A percentile compares a stretch with the other conserved stretches of the same genome.
phyloP scores from a whole-genome alignment of 2,888 invertebrate genomes.

The Branchellion lobata region DNA sequence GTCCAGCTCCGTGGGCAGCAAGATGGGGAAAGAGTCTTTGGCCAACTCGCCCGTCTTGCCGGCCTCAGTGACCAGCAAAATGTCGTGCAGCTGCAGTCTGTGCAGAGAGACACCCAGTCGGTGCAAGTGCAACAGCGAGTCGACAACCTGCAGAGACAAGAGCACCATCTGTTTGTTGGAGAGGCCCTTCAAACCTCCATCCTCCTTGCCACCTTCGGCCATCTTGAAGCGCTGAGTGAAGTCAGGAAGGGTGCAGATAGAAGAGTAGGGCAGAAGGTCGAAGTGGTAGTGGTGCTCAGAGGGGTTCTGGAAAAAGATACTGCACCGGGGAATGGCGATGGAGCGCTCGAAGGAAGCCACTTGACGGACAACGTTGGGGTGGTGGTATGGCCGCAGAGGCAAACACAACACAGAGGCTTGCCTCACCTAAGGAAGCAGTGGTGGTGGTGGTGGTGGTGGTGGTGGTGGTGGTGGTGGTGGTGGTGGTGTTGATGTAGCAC shows the following conservation, averaged over 20 bases:
- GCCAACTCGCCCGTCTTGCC: background rate
- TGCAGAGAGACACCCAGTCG: background rate
- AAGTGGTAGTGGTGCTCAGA: background rate
- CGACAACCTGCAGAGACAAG: constrained; percentile 13
- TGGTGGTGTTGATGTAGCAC: too few relatives aligned
- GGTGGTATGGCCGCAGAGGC: constrained; percentile 7
- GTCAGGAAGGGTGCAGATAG: background rate
- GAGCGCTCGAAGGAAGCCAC: constrained; percentile 2
- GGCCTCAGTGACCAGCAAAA: background rate
- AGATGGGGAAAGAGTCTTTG: background rate
- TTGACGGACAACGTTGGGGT: background rate
- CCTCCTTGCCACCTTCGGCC: background rate
- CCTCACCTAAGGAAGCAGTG: constrained; percentile 2
- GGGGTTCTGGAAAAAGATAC: background rate
- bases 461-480: too few relatives aligned
- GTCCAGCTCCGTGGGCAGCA: constrained; percentile 21
- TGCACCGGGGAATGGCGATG: background rate
- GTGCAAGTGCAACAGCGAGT: constrained; percentile 19
- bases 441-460: too few relatives aligned
- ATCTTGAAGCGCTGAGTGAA: background rate
- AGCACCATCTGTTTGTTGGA: background rate
- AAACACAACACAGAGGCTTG: background rate
- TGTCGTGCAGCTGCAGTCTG: background rate
- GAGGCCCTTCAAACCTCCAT: background rate
- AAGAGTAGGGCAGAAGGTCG: constrained; percentile 24